Conservation (phyloP, 1,140 invertebrate genomes). For the Venustaconcha ellipsiformis region DNA sequence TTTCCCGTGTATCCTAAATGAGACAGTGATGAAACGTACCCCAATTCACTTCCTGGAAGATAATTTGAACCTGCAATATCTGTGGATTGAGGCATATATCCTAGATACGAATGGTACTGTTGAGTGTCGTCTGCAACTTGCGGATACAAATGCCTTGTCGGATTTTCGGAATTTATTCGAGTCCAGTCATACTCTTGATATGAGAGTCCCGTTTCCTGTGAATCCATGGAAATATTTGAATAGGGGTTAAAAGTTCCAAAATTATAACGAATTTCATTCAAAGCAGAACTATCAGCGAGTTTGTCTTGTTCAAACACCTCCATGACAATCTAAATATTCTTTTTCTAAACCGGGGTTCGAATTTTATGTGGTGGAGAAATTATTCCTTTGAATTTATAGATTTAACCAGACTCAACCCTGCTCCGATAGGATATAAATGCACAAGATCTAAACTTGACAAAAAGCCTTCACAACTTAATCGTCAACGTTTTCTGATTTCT, state of each 20-base stretch:
- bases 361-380: not conserved
- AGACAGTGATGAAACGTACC: slow-evolving; percentile 10
- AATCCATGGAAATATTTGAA: slow-evolving; percentile 1
- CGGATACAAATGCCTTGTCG: not conserved
- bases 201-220: slow-evolving; percentile 1
- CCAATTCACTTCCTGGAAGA: slow-evolving; percentile 11
- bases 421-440: too few species aligned
- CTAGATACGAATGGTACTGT: slow-evolving; percentile 10
- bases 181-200: slow-evolving; percentile 33
- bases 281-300: not conserved
- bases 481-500: too few species aligned
- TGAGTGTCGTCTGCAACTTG: slow-evolving; percentile 10
- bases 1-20: slow-evolving; percentile 22
- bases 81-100: slow-evolving; percentile 17
- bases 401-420: not conserved
- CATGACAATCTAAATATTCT: too few species aligned
- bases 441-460: too few species aligned
- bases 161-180: not conserved
- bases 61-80: slow-evolving; percentile 9
- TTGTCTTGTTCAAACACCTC: not conserved
- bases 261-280: slow-evolving; percentile 23
- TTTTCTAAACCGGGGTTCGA: not conserved
- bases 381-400: not conserved
- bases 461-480: too few species aligned
- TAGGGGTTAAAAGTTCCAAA: slow-evolving; percentile 11